Conservation (phyloP, 2,113 vertebrate species). For the Trematomus loennbergii region DNA sequence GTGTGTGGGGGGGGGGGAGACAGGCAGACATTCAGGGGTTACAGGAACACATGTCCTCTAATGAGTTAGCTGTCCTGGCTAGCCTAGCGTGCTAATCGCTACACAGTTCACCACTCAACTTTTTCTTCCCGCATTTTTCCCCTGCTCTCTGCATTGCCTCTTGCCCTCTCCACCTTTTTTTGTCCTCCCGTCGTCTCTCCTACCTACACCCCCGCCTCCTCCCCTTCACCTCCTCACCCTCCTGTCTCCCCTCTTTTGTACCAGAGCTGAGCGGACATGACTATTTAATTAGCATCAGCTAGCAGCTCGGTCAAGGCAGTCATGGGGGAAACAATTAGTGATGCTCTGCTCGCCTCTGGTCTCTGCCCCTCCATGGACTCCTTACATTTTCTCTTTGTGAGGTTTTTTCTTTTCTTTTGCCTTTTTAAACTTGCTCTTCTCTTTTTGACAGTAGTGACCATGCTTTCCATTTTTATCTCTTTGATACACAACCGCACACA, state of each 20-base stretch:
- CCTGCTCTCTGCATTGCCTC: not conserved
- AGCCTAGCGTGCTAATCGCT: slow-evolving; percentile 76
- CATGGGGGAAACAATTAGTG: slow-evolving; percentile 49
- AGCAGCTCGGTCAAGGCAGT: slow-evolving; percentile 44
- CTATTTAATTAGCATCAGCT: slow-evolving; percentile 75
- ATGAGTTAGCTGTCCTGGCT: slow-evolving; percentile 73
- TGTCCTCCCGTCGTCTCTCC: not conserved
- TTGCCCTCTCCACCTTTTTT: not conserved
- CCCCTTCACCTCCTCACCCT: slow-evolving; percentile 29
- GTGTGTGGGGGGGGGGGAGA: not conserved
- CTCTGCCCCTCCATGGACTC: not conserved
- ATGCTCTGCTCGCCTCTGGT: slow-evolving; percentile 38
- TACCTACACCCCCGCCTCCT: no score
- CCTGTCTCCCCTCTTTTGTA: slow-evolving; percentile 24
- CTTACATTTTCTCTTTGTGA: not conserved
- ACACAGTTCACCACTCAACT: slow-evolving; percentile 78
- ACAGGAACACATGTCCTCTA: slow-evolving; percentile 77
- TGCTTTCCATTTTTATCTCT: not conserved
- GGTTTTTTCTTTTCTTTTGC: slow-evolving; percentile 4
- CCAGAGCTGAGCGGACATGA: slow-evolving; percentile 65
- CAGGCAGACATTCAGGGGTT: slow-evolving; percentile 55
- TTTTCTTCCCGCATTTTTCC: slow-evolving; percentile 13
- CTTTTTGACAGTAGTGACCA: slow-evolving; percentile 1
- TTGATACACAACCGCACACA: not conserved
- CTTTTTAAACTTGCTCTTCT: slow-evolving; percentile 9